Evolutionary conservation across 2,797 vertebrate genomes (phyloP), one percentile per base, ranked within the genome.

Genomic region (Gymnoscopelus braueri): DNA sequence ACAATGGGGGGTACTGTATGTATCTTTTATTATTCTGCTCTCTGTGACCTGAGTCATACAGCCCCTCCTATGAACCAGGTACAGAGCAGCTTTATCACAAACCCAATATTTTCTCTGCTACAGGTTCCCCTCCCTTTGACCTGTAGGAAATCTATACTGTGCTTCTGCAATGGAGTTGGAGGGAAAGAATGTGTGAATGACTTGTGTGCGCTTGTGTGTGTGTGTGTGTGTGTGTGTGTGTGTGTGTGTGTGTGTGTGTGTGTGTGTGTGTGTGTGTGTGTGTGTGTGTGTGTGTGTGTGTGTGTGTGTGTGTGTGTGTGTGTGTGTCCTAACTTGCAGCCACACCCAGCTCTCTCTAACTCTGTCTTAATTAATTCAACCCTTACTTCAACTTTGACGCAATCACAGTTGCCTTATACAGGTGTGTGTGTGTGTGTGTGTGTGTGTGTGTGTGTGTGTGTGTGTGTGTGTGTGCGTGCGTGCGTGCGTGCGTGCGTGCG

Each of bases 211-310:
- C n/a, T 12, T 56, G 52, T 26, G n/a, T 26, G 32, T 48, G 63
- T 55, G 52, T 65, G 63, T 47, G 15, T 54, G 35, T 48, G n/a
- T 19, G 55, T 47, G 63, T 23, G 48, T 63, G 49, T 65, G 61
- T 68, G 60, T 29, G 60, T 62, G 66, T 50, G 63, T 15, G 54
- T 60, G 67, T 60, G 67, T 60, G 47, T 73, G 58, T 50, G 59
- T 7, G 26, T 47, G 12, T n/a, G 19, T 19, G 9, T 60, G 32
- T 60, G 59, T 61, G 44, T 62, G 11, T 48, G 47, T 50, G 58
- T 15, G 47, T 11, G 13, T 15, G 23, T n/a, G 12, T 64, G 62
- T 35, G 11, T 23, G 26, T 39, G 51, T 59, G 55, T 51, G 53
- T 32, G 55, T 61, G 35, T 49, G 11, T 61, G 29, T 15, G 50